A percentile compares a stretch with the other conserved stretches of the same genome.
Conservation (phyloP, 2,888 invertebrate species). For the Leptinotarsa peninsularis region DNA sequence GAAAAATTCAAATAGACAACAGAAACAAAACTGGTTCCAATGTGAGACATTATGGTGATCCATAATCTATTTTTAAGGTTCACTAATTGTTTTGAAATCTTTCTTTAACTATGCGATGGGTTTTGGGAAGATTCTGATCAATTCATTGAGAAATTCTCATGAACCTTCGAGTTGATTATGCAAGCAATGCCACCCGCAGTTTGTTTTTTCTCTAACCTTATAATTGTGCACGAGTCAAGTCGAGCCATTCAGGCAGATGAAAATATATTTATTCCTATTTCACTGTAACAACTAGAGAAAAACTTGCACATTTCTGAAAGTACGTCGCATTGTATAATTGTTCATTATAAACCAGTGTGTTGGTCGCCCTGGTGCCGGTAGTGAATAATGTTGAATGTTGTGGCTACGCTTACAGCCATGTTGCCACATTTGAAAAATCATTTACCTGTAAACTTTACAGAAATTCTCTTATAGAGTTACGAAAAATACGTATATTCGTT, state of each 20-base stretch:
- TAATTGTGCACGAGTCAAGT: conserved; percentile 25
- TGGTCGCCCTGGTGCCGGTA: conserved; percentile 24
- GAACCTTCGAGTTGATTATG: not conserved
- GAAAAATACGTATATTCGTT: too few species aligned
- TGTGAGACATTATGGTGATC: too few species aligned
- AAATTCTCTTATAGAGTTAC: too few species aligned
- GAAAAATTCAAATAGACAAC: too few species aligned
- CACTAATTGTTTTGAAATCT: too few species aligned
- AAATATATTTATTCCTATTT: conserved; percentile 23
- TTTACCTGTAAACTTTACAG: not conserved
- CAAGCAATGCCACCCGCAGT: conserved; percentile 21
- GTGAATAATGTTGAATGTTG: conserved; percentile 21
- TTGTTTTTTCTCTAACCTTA: conserved; percentile 15
- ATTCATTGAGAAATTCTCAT: not conserved
- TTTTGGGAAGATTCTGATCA: too few species aligned
- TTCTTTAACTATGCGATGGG: too few species aligned
- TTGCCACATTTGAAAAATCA: not conserved
- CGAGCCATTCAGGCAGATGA: not conserved
- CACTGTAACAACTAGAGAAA: conserved; percentile 17
- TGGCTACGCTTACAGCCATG: conserved; percentile 12
- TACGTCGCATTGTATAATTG: conserved; percentile 28
- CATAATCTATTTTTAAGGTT: too few species aligned
- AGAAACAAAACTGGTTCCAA: too few species aligned
- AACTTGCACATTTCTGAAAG: conserved; percentile 27
- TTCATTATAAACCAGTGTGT: conserved; percentile 29